These are phyloP conservation scores for Excalfactoria chinensis DNA, from an alignment of 2,113 vertebrate genomes.

Conservation along the genomic window DNA sequence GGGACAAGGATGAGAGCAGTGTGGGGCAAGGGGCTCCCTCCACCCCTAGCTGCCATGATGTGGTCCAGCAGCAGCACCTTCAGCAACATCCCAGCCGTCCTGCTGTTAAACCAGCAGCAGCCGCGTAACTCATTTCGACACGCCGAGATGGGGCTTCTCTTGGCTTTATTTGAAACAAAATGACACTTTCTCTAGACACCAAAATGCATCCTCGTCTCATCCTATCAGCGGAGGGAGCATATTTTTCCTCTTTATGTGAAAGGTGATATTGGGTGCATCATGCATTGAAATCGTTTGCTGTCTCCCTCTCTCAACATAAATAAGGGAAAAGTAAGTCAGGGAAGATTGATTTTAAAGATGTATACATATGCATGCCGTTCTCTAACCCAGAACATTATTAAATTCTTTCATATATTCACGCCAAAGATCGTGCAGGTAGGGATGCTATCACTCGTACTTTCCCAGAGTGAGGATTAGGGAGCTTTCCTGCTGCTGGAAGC, in stretches of 20 bases:
- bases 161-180: constrained; percentile 54
- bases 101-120: neutral
- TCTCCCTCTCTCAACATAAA: constrained; percentile 36
- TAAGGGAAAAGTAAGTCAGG: constrained; percentile 43
- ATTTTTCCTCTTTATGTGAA: constrained; percentile 64
- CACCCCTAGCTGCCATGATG: rapidly evolving
- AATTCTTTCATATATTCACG: constrained; percentile 50
- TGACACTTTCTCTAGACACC: constrained; percentile 35
- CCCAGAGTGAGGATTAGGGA: constrained; percentile 8
- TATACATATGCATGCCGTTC: constrained; percentile 28
- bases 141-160: neutral
- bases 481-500: neutral
- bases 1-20: neutral
- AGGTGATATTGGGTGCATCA: constrained; percentile 57
- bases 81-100: neutral
- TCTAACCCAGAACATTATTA: constrained; percentile 39
- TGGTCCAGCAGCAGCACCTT: neutral
- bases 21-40: neutral
- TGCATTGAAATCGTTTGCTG: neutral
- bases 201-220: constrained; percentile 49
- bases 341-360: constrained; percentile 36
- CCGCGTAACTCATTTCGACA: neutral
- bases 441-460: constrained; percentile 29
- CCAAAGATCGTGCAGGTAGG: neutral
- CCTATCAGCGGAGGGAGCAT: constrained; percentile 34